These are phyloP conservation scores for Thelaira solivaga DNA, from an alignment of 2,888 invertebrate species.

Conservation along the genomic window DNA sequence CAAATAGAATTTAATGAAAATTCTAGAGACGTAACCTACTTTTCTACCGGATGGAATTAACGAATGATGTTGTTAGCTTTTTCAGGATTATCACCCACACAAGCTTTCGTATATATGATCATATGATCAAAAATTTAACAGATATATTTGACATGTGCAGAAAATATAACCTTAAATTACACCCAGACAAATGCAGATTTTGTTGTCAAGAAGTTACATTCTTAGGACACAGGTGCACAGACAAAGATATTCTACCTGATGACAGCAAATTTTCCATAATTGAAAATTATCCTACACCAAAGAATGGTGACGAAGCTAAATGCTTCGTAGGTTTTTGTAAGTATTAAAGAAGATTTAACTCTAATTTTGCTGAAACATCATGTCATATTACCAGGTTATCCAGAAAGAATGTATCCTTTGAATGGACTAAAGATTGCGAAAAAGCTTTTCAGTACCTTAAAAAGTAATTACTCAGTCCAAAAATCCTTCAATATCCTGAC, in stretches of 20 bases:
- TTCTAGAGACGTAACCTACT: too few species aligned
- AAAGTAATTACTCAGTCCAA: neutral
- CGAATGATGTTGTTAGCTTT: too few species aligned
- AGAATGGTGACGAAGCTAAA: neutral
- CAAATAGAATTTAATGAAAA: too few species aligned
- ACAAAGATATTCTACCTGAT: neutral
- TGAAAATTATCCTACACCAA: neutral
- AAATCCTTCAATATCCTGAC: neutral
- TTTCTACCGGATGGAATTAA: too few species aligned
- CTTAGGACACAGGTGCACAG: neutral
- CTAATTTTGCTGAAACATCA: neutral
- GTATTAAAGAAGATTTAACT: neutral
- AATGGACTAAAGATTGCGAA: neutral
- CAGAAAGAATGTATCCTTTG: neutral
- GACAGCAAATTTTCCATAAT: neutral
- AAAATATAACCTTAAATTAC: neutral
- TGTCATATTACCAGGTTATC: neutral
- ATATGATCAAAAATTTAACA: too few species aligned
- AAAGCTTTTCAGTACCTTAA: neutral
- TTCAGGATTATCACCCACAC: too few species aligned
- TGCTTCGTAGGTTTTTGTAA: neutral
- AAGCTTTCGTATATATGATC: too few species aligned
- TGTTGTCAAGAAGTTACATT: neutral
- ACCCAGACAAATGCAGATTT: neutral
- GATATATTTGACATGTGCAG: neutral